Evolutionary conservation across 2,888 invertebrate genomes (phyloP), one percentile per base, ranked within the genome.

Genomic region (Drosophila atripex): DNA sequence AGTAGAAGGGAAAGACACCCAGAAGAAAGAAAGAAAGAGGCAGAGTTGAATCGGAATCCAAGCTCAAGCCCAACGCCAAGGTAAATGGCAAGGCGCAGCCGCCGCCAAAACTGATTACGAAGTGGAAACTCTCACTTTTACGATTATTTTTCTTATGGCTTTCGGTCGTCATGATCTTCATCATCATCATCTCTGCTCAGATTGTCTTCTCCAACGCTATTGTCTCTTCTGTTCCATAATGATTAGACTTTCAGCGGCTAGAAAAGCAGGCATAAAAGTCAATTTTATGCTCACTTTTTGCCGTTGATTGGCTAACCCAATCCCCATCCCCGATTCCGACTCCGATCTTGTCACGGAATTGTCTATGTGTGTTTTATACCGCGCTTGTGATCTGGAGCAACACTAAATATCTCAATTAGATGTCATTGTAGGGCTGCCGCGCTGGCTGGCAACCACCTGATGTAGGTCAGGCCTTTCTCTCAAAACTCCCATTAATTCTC

Each of bases 91-190:
- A 61, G 64, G 63, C 69, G 70, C 73, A 71, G 69, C 16, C 51
- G 70, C 73, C 70, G 70, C 16, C 51, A 75, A 69, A 73, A 71
- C 74, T 75, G 69, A 85, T 76, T 84, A 76, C 84, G 80, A 77
- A 83, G 85, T 88, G 88, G 79, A 88, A 87, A 87, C 87, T 87
- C 88, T 88, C 87, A 87, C 88, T 87, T 87, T 87, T 88, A 80
- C 79, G 86, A 85, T 78, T 84, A 85, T 80, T 82, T 84, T 84
- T 79, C 86, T 80, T 84, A 71, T 74, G 66, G 83, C 82, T 83
- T 83, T 83, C 83, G 77, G 83, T 78, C 73, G 72, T 70, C 79
- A 78, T 77, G 66, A 74, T 70, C 77, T 58, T 50, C 53, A 51
- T 73, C 53, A 51, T 73, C 53, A 51, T 65, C 53, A 53, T 65